A percentile compares a stretch with the other conserved stretches of the same genome.
These are phyloP conservation scores for Cinclus mexicanus DNA, from an alignment of 2,113 vertebrate species.

Conservation along the genomic window DNA sequence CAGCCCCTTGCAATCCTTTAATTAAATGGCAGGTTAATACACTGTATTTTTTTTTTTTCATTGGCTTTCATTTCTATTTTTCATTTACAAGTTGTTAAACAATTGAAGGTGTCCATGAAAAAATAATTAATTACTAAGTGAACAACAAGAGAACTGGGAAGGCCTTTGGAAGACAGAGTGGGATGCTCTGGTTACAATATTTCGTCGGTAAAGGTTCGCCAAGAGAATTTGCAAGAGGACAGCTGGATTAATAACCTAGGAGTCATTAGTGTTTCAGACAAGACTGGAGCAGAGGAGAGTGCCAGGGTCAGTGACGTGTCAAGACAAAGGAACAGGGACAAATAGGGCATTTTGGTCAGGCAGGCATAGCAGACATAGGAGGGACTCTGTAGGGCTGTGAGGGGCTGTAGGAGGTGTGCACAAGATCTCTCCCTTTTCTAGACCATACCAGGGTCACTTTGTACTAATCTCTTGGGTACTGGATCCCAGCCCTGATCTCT, in stretches of 20 bases:
- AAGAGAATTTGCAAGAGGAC: neutral
- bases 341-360: neutral
- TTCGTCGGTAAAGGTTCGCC: neutral
- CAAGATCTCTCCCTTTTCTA: neutral
- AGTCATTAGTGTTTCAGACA: neutral
- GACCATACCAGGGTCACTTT: neutral
- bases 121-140: neutral
- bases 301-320: neutral
- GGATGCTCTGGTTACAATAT: neutral
- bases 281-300: neutral
- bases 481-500: neutral
- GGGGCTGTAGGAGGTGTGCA: neutral
- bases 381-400: neutral
- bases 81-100: neutral
- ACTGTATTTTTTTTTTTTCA: neutral
- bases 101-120: neutral
- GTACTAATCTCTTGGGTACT: neutral
- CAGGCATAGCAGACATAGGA: neutral
- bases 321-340: neutral
- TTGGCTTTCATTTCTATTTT: neutral
- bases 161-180: neutral
- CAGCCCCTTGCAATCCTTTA: neutral
- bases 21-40: neutral
- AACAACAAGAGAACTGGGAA: neutral
- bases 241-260: neutral